Evolutionary conservation across 2,797 vertebrate species (phyloP).

Genomic region (Gymnothorax javanicus): DNA sequence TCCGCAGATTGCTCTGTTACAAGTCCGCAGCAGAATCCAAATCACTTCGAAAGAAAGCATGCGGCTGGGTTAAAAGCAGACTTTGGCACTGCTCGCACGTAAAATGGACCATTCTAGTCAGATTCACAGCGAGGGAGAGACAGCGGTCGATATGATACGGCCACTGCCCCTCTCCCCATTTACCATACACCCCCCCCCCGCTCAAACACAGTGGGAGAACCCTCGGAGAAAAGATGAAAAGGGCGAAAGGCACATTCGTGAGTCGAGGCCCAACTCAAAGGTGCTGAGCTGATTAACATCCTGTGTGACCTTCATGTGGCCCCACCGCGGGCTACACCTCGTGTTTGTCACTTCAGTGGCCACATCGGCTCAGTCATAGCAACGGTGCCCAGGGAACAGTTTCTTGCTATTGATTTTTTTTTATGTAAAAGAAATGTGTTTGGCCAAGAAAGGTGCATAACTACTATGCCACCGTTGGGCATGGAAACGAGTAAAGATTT

Average conservation of each 20-base stretch:
- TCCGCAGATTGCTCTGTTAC: conserved; percentile 42
- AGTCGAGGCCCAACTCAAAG: neutral
- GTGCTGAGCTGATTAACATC: neutral
- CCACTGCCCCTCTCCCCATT: neutral
- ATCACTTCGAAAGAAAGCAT: conserved; percentile 63
- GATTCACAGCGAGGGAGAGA: conserved; percentile 11
- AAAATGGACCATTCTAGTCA: conserved; percentile 35
- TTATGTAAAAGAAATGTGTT: neutral
- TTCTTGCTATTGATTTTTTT: neutral
- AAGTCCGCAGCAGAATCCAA: conserved; percentile 48
- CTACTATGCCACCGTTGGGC: neutral
- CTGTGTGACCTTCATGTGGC: conserved; percentile 37
- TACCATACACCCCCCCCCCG: neutral
- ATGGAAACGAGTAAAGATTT: neutral
- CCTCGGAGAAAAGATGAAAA: neutral
- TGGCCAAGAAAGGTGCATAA: neutral
- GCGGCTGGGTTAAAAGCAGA: neutral
- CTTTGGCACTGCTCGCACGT: neutral
- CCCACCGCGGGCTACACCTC: conserved; percentile 43
- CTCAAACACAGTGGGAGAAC: neutral
- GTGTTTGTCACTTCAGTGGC: conserved; percentile 49
- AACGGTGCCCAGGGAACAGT: neutral
- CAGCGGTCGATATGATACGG: neutral
- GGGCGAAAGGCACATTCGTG: neutral
- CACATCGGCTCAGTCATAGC: conserved; percentile 1